Conservation (phyloP, 2,888 invertebrate species). For the Eristalis pertinax region DNA sequence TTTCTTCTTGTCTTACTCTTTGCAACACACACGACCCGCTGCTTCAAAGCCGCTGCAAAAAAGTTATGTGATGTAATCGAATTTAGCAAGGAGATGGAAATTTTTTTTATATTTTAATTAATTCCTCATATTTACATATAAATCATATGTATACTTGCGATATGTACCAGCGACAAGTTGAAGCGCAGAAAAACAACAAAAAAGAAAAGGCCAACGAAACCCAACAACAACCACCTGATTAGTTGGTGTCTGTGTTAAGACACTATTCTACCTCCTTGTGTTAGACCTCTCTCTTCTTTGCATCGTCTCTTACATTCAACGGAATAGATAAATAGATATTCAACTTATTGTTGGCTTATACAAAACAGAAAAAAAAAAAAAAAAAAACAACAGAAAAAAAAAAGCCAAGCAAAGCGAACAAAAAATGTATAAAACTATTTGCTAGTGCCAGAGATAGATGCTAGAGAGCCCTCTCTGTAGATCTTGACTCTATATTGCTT, state of each 20-base stretch:
- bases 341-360: not conserved
- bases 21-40: not conserved
- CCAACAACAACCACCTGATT: not conserved
- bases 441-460: slow-evolving; percentile 29
- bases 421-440: slow-evolving; percentile 12
- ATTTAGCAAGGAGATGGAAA: slow-evolving; percentile 24
- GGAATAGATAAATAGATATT: not conserved
- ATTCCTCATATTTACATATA: not conserved
- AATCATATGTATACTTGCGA: not conserved
- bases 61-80: slow-evolving; percentile 35
- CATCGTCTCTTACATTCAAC: not conserved
- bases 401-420: not conserved
- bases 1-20: not conserved
- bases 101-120: slow-evolving; percentile 27
- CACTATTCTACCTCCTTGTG: not conserved
- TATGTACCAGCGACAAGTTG: not conserved
- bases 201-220: not conserved
- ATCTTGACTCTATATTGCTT: slow-evolving; percentile 38
- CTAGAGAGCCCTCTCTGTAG: slow-evolving; percentile 29
- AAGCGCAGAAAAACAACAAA: not conserved
- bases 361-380: not conserved
- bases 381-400: not conserved
- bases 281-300: not conserved
- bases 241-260: not conserved
- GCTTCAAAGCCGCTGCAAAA: slow-evolving; percentile 14